Conservation (phyloP, 2,113 vertebrate genomes). For the Calidris pugnax region DNA sequence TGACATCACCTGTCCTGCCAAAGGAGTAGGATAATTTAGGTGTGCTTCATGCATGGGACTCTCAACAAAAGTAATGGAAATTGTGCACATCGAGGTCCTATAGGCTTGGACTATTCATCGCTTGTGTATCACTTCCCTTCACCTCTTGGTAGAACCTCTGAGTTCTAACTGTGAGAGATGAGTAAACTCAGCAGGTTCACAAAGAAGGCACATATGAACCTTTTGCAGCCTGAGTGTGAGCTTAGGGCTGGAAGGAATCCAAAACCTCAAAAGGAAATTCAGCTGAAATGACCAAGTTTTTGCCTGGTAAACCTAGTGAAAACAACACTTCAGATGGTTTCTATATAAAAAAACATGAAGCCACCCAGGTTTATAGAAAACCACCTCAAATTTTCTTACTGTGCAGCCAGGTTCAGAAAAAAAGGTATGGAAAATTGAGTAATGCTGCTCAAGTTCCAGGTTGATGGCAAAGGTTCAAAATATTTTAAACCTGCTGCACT, state of each 20-base stretch:
- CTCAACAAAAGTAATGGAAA: not conserved
- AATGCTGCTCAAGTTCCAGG: constrained; percentile 30
- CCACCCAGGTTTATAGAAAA: constrained; percentile 53
- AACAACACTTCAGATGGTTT: constrained; percentile 34
- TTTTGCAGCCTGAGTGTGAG: not conserved
- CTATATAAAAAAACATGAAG: constrained; percentile 1
- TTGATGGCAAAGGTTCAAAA: constrained; percentile 37
- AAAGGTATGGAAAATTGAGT: constrained; percentile 58
- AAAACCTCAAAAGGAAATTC: constrained; percentile 47
- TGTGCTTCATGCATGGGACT: fast-evolving
- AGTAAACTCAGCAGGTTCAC: constrained; percentile 30
- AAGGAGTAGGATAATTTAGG: not conserved
- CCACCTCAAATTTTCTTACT: constrained; percentile 41
- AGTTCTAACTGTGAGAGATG: not conserved
- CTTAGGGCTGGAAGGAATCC: constrained; percentile 4
- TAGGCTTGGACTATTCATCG: not conserved
- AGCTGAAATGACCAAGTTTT: constrained; percentile 40
- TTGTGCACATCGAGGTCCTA: not conserved
- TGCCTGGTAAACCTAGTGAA: constrained; percentile 33
- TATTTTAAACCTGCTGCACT: constrained; percentile 39
- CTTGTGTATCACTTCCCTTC: not conserved
- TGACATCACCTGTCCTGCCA: not conserved
- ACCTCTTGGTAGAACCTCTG: not conserved
- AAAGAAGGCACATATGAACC: not conserved
- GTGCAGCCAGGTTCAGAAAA: constrained; percentile 20